phyloP scores from a whole-genome alignment of 1,140 invertebrate genomes.

The Drosophila kikkawai region DNA sequence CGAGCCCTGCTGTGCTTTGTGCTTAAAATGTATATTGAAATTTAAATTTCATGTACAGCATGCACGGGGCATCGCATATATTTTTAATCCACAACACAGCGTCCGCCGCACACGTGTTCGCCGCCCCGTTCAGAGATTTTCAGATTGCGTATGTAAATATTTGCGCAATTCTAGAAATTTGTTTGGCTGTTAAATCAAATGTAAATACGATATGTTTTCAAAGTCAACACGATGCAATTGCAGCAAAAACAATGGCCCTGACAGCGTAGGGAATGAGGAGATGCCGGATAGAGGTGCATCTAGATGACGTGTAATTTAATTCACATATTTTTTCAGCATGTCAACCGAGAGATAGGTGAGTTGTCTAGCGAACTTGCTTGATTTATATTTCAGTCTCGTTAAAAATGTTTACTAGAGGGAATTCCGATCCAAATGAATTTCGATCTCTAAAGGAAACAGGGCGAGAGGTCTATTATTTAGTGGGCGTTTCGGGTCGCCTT shows the following conservation, averaged over 20 bases:
- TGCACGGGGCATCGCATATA: constrained; percentile 20
- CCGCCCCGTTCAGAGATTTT: constrained; percentile 35
- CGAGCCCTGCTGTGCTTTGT: constrained; percentile 13
- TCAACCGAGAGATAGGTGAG: neutral
- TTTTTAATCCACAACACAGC: constrained; percentile 40
- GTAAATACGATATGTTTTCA: constrained; percentile 57
- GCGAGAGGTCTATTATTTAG: constrained; percentile 8
- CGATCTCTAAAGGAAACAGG: constrained; percentile 7
- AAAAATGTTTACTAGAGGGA: neutral
- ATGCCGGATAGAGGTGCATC: constrained; percentile 10
- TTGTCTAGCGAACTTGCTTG: neutral
- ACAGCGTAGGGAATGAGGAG: neutral
- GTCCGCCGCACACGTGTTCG: constrained; percentile 13
- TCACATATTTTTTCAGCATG: constrained; percentile 17
- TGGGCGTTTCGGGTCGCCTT: constrained; percentile 4
- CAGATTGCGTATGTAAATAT: constrained; percentile 57
- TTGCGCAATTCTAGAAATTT: constrained; percentile 62
- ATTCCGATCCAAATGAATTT: constrained; percentile 10
- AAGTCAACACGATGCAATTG: constrained; percentile 43
- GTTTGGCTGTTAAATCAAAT: constrained; percentile 62
- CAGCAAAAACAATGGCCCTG: constrained; percentile 43
- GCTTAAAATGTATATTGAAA: constrained; percentile 35
- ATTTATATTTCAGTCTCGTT: neutral
- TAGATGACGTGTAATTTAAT: constrained; percentile 25
- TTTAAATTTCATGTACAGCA: constrained; percentile 51